A percentile compares a stretch with the other conserved stretches of the same genome.
Conservation (phyloP, 2,888 invertebrate species). For the Charanyca ferruginea region DNA sequence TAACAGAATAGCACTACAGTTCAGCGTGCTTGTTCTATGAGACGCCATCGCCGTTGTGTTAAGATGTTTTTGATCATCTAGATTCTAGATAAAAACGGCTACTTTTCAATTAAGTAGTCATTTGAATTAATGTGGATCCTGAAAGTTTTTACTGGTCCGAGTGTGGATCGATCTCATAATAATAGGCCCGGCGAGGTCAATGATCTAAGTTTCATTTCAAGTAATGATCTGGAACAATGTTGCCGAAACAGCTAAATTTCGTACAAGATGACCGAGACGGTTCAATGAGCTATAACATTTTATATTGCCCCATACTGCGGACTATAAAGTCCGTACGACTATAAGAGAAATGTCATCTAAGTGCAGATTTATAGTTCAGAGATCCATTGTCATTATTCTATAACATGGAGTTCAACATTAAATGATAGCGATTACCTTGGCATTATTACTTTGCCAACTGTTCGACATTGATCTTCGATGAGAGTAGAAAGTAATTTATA, state of each 20-base stretch:
- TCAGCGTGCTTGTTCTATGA: conserved; percentile 4
- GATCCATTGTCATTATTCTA: conserved; percentile 15
- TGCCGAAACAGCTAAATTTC: conserved; percentile 42
- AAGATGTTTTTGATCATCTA: conserved; percentile 20
- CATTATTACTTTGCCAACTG: conserved; percentile 47
- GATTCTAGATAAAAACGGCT: neutral
- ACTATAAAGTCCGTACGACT: conserved; percentile 45
- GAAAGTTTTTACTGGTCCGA: too few relatives aligned
- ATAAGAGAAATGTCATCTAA: conserved; percentile 42
- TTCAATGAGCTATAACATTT: conserved; percentile 55
- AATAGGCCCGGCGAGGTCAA: conserved; percentile 37
- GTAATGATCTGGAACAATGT: conserved; percentile 59
- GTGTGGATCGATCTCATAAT: conserved; percentile 49
- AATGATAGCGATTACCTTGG: conserved; percentile 42
- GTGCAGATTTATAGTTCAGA: conserved; percentile 29
- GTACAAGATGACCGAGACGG: conserved; percentile 43
- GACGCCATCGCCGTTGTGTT: conserved; percentile 3
- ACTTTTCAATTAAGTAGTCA: conserved; percentile 9
- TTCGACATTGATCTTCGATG: conserved; percentile 41
- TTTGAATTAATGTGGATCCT: conserved; percentile 27
- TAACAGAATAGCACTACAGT: too few relatives aligned
- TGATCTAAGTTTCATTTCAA: conserved; percentile 61
- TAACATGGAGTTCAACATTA: conserved; percentile 31
- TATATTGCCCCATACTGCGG: conserved; percentile 43
- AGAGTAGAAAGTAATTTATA: conserved; percentile 59